Evolutionary conservation across 2,888 invertebrate genomes (phyloP).

Genomic region (Diachrysia chrysitis): DNA sequence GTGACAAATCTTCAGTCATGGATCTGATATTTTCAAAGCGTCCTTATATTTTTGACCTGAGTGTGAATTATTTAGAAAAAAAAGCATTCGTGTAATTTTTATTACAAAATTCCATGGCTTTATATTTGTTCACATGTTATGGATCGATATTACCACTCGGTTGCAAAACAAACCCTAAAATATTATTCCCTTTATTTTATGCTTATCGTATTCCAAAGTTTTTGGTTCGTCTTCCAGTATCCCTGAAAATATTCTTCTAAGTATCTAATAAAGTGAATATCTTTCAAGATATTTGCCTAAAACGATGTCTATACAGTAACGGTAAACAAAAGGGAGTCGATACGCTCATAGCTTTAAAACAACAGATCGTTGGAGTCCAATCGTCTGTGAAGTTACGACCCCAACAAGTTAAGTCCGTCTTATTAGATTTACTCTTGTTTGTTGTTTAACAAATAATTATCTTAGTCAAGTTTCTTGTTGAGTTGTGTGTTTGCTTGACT

Average conservation of each 20-base stretch:
- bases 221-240: too few species aligned
- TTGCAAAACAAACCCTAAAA: too few species aligned
- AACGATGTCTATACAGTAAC: not conserved
- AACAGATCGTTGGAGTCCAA: not conserved
- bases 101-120: too few species aligned
- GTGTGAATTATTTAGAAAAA: too few species aligned
- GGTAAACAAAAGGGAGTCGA: not conserved
- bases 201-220: too few species aligned
- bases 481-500: not conserved
- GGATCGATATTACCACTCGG: too few species aligned
- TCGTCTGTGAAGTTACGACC: constrained; percentile 2
- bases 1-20: too few species aligned
- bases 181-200: too few species aligned
- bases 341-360: not conserved
- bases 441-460: not conserved
- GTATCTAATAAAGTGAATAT: not conserved
- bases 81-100: too few species aligned
- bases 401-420: not conserved
- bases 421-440: not conserved
- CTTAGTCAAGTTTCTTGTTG: not conserved
- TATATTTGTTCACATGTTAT: too few species aligned
- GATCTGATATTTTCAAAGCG: too few species aligned
- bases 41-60: too few species aligned
- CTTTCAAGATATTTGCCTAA: not conserved
- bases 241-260: not conserved